These are phyloP conservation scores for Bubo scandiacus DNA, from an alignment of 2,113 vertebrate genomes.

Conservation along the genomic window DNA sequence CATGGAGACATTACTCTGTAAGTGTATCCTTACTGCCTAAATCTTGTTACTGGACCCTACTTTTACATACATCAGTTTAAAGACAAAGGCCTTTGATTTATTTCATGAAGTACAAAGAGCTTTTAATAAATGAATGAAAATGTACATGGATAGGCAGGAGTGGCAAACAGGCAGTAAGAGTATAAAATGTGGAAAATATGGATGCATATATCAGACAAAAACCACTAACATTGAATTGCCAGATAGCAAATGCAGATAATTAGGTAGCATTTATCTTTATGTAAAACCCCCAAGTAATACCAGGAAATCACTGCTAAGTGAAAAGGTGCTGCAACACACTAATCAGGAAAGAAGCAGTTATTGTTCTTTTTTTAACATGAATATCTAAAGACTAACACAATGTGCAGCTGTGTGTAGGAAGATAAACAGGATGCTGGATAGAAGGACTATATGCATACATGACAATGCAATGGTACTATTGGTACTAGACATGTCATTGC, in stretches of 20 bases:
- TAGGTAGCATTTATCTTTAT: background rate
- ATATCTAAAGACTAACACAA: background rate
- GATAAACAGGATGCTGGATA: conserved; percentile 9
- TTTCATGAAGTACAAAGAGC: background rate
- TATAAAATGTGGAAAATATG: background rate
- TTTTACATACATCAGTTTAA: accelerated
- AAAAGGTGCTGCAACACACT: background rate
- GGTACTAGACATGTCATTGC: background rate
- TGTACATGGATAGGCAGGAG: accelerated
- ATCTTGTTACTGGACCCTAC: background rate
- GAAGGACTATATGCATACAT: background rate
- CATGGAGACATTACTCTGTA: background rate
- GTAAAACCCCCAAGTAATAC: background rate
- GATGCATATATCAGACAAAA: background rate
- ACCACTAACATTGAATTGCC: background rate
- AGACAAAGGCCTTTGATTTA: background rate
- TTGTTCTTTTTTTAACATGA: background rate
- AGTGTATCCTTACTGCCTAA: background rate
- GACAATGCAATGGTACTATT: background rate
- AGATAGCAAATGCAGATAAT: background rate
- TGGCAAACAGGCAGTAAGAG: background rate
- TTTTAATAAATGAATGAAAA: background rate
- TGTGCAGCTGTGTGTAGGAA: background rate
- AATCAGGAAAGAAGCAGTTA: background rate
- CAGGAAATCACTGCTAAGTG: background rate